Percentiles rank a stretch among this genome's conserved stretches.
Evolutionary conservation across 2,797 vertebrate species (phyloP).

Genomic region (Epinephelus coioides): DNA sequence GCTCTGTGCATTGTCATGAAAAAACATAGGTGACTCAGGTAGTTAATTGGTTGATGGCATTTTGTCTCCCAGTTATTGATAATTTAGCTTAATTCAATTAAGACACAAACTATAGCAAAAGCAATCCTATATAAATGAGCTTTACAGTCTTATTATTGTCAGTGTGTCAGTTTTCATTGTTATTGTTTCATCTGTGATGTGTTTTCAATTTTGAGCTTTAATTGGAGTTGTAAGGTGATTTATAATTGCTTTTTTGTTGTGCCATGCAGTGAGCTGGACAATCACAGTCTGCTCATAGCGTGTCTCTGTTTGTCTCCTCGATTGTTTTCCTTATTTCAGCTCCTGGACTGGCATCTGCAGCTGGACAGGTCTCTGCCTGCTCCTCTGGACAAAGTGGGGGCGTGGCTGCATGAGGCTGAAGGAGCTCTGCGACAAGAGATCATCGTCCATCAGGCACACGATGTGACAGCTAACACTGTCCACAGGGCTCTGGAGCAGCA

Average conservation of each 20-base stretch:
- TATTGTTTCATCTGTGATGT: slow-evolving; percentile 6
- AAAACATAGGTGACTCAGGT: no score
- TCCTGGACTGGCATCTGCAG: slow-evolving; percentile 93
- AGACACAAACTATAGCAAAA: background rate
- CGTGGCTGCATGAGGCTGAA: slow-evolving; percentile 94
- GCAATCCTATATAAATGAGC: background rate
- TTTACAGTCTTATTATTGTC: background rate
- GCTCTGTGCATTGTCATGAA: no score
- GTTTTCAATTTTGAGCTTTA: background rate
- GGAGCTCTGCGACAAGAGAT: slow-evolving; percentile 91
- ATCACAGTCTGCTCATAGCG: background rate
- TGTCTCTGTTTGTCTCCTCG: background rate
- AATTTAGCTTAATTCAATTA: background rate
- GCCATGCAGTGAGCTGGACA: background rate
- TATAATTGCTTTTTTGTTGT: background rate
- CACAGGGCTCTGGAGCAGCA: slow-evolving; percentile 92
- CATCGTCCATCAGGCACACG: slow-evolving; percentile 88
- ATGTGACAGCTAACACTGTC: slow-evolving; percentile 90
- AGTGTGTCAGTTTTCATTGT: background rate
- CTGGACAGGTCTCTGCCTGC: slow-evolving; percentile 94
- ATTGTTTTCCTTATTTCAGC: slow-evolving; percentile 78
- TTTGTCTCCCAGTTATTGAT: background rate
- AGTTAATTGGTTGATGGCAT: background rate
- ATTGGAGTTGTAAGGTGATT: background rate
- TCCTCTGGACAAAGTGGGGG: slow-evolving; percentile 91